These are phyloP conservation scores for Kryphioiulus occultus DNA, from an alignment of 2,888 invertebrate species.

Conservation along the genomic window DNA sequence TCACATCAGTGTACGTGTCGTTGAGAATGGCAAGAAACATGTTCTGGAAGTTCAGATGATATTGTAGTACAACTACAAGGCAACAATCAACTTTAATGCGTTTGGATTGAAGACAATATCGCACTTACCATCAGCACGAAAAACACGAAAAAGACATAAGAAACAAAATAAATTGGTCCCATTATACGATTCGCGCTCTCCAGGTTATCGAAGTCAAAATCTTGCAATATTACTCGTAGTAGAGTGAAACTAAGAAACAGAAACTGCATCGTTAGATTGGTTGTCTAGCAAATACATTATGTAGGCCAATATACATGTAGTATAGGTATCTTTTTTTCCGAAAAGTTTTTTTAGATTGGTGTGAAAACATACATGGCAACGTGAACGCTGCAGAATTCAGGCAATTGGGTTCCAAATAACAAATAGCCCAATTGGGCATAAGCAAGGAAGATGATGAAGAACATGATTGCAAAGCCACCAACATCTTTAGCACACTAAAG, in stretches of 20 bases:
- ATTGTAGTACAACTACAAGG: too few relatives aligned
- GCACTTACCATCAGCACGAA: slow-evolving; percentile 68
- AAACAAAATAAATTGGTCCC: slow-evolving; percentile 77
- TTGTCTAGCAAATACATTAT: too few relatives aligned
- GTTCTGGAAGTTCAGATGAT: slow-evolving; percentile 59
- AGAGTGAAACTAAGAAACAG: slow-evolving; percentile 67
- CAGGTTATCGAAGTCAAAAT: slow-evolving; percentile 75
- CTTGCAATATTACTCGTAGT: slow-evolving; percentile 76
- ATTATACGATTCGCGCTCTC: slow-evolving; percentile 73
- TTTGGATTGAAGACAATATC: slow-evolving; percentile 63
- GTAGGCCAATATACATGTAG: too few relatives aligned
- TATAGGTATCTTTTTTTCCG: too few relatives aligned
- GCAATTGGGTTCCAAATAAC: slow-evolving; percentile 74
- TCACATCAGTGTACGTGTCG: slow-evolving; percentile 78
- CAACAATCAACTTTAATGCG: too few relatives aligned
- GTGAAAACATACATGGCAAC: slow-evolving; percentile 51
- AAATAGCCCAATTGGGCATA: slow-evolving; percentile 78
- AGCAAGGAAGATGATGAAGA: slow-evolving; percentile 77
- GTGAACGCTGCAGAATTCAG: slow-evolving; percentile 71
- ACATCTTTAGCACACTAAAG: slow-evolving; percentile 66
- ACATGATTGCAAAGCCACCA: slow-evolving; percentile 78
- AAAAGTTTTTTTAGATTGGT: too few relatives aligned
- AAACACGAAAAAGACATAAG: slow-evolving; percentile 79
- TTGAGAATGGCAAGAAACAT: slow-evolving; percentile 84
- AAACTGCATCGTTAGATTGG: not conserved